Conservation (phyloP, 2,797 vertebrate species). For the Tangara arthus region DNA sequence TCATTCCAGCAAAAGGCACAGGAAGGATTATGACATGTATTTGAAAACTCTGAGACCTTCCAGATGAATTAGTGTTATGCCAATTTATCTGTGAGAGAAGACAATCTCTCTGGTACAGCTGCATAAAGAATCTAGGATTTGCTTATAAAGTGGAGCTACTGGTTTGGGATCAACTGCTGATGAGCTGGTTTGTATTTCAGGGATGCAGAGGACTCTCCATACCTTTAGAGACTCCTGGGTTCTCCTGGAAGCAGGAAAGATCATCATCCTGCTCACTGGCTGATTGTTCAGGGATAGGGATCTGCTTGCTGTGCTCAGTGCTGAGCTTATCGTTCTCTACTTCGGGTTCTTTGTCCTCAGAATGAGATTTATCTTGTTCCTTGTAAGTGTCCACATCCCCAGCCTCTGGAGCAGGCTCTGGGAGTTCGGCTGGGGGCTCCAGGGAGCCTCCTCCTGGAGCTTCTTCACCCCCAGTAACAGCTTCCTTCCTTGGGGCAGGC, state of each 20-base stretch:
- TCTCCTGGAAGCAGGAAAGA: conserved; percentile 16
- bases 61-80: background rate
- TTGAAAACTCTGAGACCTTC: background rate
- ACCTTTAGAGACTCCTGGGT: conserved; percentile 47
- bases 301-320: background rate
- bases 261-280: conserved; percentile 12
- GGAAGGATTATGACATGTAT: background rate
- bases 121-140: background rate
- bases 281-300: background rate
- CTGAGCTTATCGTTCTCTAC: background rate
- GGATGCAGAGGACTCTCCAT: background rate
- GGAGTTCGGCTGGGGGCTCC: background rate
- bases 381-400: background rate
- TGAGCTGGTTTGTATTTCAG: background rate
- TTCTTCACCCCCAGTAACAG: background rate
- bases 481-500: background rate
- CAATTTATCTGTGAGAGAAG: background rate
- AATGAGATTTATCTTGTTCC: background rate
- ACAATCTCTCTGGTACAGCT: background rate
- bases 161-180: background rate
- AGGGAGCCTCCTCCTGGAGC: background rate
- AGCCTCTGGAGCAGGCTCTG: background rate
- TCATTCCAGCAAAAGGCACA: background rate
- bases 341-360: background rate
- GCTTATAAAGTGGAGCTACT: background rate